Base-by-base conservation (phyloP, 92 coral and sea anemone species). In the Phenganax subtilis region DNA sequence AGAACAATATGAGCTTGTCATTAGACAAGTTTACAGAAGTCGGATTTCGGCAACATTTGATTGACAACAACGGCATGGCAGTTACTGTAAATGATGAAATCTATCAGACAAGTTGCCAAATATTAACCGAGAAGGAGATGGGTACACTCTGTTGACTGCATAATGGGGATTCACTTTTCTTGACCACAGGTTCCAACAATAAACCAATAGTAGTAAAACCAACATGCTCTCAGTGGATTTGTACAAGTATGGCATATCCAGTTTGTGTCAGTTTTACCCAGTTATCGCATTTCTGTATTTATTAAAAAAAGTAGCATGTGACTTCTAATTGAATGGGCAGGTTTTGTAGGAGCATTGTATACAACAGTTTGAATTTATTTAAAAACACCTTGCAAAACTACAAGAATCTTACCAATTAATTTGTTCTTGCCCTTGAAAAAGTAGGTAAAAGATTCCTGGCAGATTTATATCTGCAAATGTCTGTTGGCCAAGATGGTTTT, bases 201-300 rank as follows among this genome's bases (percentile, higher is more conserved):
- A 75, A 52, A 56, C 80, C 80, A 8, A 54, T 75, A 7, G 80
- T 62, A 27, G 80, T 85, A 67, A 57, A 37, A 80, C 88, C 12
- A 88, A 86, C 52, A 72, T 88, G 82, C 88, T 47, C 82, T 85
- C 12, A 86, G 90, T 8, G 88, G 88, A 73, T 88, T 88, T 81
- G 71, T 88, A 85, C 87, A 87, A 71, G 88, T 85, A 85, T 11
- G 85, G 62, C 25, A 20, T 20, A 20, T 20, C 25, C 25, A 20
- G 25, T 20, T 20, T 20, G 25, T 20, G 25, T 20, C 25, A 20
- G 25, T 20, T 20, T 20, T 20, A 20, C 25, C 25, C 25, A 20
- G 25, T 20, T 20, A 20, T 20, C 25, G 25, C 25, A 20, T 20
- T 20, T 20, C 25, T 20, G 25, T 20, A 20, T 20, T 20, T 20